These are phyloP conservation scores for Eupithecia abbreviata DNA, from an alignment of 2,888 invertebrate genomes.

Conservation along the genomic window DNA sequence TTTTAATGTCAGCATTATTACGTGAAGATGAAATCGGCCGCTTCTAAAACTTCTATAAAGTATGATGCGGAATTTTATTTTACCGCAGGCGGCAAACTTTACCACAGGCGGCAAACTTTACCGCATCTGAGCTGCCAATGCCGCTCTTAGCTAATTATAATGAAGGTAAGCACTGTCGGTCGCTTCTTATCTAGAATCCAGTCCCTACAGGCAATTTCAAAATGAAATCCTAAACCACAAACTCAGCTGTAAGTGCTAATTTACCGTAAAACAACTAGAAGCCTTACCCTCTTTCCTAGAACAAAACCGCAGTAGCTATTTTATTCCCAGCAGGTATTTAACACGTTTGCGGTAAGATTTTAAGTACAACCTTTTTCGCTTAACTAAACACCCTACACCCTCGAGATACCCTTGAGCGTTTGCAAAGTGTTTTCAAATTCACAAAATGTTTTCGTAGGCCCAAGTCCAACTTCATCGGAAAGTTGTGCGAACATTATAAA, in stretches of 20 bases:
- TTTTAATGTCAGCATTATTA: not conserved
- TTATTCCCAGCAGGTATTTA: not conserved
- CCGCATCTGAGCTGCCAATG: not conserved
- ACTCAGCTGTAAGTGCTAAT: not conserved
- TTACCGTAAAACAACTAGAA: not conserved
- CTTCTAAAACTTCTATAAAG: not conserved
- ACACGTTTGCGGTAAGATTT: slow-evolving; percentile 4
- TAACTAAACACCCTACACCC: slow-evolving; percentile 6
- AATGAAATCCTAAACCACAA: not conserved
- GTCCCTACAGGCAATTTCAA: not conserved
- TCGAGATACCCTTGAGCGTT: slow-evolving; percentile 12
- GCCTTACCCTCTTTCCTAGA: not conserved
- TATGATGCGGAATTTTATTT: not conserved
- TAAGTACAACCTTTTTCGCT: slow-evolving; percentile 12
- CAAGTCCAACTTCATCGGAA: slow-evolving; percentile 8
- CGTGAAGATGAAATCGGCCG: not conserved
- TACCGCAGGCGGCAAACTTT: not conserved
- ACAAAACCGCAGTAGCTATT: not conserved
- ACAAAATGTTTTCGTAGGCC: slow-evolving; percentile 29
- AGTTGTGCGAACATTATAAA: slow-evolving; percentile 21
- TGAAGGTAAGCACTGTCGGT: not conserved
- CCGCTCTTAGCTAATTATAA: not conserved
- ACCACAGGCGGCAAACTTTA: no score
- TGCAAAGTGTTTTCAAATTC: slow-evolving; percentile 20
- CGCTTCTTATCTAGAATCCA: not conserved